Conservation (phyloP, 2,113 vertebrate genomes). For the Hoplias malabaricus region DNA sequence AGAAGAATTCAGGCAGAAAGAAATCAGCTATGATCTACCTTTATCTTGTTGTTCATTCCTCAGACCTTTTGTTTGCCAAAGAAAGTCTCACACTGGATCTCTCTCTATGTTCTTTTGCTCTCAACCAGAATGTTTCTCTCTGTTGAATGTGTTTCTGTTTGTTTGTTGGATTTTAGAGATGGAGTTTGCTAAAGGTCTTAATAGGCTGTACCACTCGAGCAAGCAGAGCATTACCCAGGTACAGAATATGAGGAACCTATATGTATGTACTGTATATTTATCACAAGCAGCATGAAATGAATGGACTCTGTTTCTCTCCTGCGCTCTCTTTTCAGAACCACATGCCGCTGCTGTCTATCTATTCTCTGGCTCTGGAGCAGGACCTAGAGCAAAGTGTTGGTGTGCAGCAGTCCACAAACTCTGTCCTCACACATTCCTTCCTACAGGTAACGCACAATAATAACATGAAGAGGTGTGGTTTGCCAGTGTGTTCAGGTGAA, state of each 20-base stretch:
- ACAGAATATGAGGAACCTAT: conserved; percentile 5
- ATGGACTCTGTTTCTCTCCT: conserved; percentile 15
- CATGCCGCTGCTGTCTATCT: conserved; percentile 94
- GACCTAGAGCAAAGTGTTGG: conserved; percentile 83
- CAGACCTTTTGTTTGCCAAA: no score
- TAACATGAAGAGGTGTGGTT: no score
- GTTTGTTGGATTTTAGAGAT: conserved; percentile 75
- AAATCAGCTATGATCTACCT: no score
- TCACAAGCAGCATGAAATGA: no score
- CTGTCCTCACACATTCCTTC: conserved; percentile 86
- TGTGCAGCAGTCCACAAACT: conserved; percentile 77
- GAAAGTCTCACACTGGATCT: background rate
- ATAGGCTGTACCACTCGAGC: conserved; percentile 85
- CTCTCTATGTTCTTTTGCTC: background rate
- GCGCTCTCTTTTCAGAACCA: conserved; percentile 72
- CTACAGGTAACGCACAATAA: conserved; percentile 78
- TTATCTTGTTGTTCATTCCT: no score
- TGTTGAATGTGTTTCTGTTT: background rate
- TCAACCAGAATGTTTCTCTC: background rate
- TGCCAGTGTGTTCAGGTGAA: no score
- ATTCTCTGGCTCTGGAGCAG: conserved; percentile 93
- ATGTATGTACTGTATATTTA: background rate
- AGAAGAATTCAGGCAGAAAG: no score
- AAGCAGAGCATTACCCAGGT: conserved; percentile 85
- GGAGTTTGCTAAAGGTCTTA: conserved; percentile 89